These are phyloP conservation scores for Drosophila nr. perissopoda DNA, from an alignment of 2,888 invertebrate species.

Conservation along the genomic window DNA sequence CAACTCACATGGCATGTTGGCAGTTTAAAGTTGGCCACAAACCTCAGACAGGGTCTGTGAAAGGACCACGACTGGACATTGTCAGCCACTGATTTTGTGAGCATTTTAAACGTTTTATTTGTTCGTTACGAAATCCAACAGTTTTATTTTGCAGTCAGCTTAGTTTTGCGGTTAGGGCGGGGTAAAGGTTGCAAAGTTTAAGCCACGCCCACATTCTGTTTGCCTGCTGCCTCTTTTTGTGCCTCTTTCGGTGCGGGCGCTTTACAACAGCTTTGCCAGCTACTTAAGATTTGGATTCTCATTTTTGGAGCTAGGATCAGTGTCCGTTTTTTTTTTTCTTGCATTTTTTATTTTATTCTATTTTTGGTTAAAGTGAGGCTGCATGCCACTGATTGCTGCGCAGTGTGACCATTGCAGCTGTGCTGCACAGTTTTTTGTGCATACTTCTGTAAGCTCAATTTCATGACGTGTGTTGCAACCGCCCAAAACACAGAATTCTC, in stretches of 20 bases:
- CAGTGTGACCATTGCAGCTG: conserved; percentile 22
- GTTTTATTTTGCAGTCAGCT: conserved; percentile 67
- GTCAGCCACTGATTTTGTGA: conserved; percentile 78
- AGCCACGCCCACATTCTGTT: conserved; percentile 46
- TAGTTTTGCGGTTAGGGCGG: conserved; percentile 62
- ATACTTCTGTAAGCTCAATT: conserved; percentile 58
- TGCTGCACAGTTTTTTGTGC: conserved; percentile 1
- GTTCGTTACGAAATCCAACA: conserved; percentile 60
- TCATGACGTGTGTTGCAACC: conserved; percentile 45
- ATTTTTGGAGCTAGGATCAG: conserved; percentile 11
- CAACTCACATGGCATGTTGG: conserved; percentile 44
- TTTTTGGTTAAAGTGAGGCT: conserved; percentile 34
- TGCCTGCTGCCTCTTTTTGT: conserved; percentile 23
- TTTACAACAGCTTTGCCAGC: conserved; percentile 58
- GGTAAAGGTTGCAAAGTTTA: not conserved
- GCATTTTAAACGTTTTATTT: conserved; percentile 78
- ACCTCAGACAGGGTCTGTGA: conserved; percentile 53
- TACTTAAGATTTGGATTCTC: conserved; percentile 49
- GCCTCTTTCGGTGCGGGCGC: conserved; percentile 37
- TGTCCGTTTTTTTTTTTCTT: not conserved
- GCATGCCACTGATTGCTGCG: conserved; percentile 18
- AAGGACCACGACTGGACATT: conserved; percentile 49
- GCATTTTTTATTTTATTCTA: not conserved
- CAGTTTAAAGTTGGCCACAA: conserved; percentile 76
- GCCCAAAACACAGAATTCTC: conserved; percentile 26